Evolutionary conservation across 2,113 vertebrate species (phyloP).

Genomic region (Ciconia maguari): DNA sequence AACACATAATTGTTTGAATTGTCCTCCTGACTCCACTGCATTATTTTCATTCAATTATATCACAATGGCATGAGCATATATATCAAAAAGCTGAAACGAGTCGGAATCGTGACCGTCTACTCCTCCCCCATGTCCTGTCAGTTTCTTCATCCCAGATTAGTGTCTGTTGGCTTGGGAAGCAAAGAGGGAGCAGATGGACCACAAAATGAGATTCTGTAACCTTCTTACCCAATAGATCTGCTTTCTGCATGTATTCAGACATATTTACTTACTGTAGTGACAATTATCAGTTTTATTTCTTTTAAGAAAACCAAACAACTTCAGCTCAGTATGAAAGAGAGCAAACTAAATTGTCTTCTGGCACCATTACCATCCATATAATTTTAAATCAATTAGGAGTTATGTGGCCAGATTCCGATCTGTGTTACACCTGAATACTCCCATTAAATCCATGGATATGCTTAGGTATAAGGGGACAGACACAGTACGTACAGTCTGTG

Average conservation of each 20-base stretch:
- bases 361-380: background rate
- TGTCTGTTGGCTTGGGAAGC: constrained; percentile 66
- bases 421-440: background rate
- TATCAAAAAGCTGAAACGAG: constrained; percentile 23
- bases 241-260: constrained; percentile 58
- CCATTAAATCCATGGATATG: background rate
- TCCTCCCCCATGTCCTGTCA: constrained; percentile 69
- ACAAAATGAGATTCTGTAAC: constrained; percentile 72
- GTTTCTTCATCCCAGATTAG: constrained; percentile 65
- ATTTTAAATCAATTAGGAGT: constrained; percentile 45
- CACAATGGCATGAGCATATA: background rate
- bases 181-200: constrained; percentile 64
- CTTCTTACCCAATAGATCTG: constrained; percentile 67
- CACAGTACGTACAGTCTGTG: background rate
- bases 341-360: constrained; percentile 62
- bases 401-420: background rate
- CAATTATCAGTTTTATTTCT: constrained; percentile 70
- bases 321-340: constrained; percentile 53
- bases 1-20: background rate
- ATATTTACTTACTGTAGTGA: constrained; percentile 69
- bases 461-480: background rate
- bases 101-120: background rate
- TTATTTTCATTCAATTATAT: constrained; percentile 26
- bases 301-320: constrained; percentile 68
- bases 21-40: background rate